phyloP scores from a whole-genome alignment of 2,888 invertebrate species.

The Caenorhabditis zanzibari region DNA sequence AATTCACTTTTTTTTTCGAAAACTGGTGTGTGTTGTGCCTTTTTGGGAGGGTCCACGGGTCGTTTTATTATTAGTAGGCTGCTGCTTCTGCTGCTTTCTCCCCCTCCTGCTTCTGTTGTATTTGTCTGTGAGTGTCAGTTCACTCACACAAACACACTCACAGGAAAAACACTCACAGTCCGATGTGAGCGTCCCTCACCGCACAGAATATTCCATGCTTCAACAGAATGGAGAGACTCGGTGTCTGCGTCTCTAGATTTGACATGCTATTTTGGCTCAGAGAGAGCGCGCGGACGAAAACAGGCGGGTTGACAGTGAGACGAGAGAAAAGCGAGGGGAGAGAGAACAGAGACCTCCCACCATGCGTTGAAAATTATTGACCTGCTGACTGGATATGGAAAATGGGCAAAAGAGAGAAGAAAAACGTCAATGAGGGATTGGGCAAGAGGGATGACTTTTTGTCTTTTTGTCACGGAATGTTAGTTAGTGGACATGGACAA shows the following conservation, averaged over 20 bases:
- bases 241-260: conserved; percentile 21
- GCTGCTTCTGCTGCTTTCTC: conserved; percentile 9
- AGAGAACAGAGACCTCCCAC: conserved; percentile 27
- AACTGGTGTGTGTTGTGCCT: conserved; percentile 33
- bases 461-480: conserved; percentile 34
- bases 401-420: conserved; percentile 4
- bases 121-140: conserved; percentile 29
- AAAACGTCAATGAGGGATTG: conserved; percentile 24
- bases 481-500: not conserved
- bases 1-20: conserved; percentile 6
- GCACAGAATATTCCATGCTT: conserved; percentile 63
- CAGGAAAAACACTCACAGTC: conserved; percentile 39
- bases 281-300: conserved; percentile 34
- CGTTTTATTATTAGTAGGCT: conserved; percentile 46
- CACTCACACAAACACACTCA: conserved; percentile 45
- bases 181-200: conserved; percentile 7
- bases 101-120: not conserved
- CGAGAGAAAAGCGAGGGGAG: conserved; percentile 1
- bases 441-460: not conserved
- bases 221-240: conserved; percentile 22
- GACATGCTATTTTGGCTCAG: not conserved
- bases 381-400: conserved; percentile 60
- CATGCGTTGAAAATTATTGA: conserved; percentile 53
- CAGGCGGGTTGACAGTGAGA: conserved; percentile 37
- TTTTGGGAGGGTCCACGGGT: conserved; percentile 18